phyloP scores from a whole-genome alignment of 2,113 vertebrate species.

The Symphodus melops region DNA sequence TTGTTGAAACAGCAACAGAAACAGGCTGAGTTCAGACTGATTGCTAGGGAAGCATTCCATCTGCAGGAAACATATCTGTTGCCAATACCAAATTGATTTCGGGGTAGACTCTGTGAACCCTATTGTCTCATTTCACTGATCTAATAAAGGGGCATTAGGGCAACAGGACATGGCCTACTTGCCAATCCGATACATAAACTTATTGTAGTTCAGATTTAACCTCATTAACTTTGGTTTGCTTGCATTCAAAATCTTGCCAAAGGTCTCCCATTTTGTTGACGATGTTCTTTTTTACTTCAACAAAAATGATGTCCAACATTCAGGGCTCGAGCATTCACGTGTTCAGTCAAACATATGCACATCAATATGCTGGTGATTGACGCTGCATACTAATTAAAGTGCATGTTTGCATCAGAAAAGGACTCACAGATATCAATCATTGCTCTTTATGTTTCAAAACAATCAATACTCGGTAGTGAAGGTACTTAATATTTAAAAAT shows the following conservation, averaged over 20 bases:
- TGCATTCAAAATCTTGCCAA: slow-evolving; percentile 14
- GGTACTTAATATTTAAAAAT: slow-evolving; percentile 12
- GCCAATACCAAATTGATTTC: slow-evolving; percentile 20
- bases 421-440: slow-evolving; percentile 12
- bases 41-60: not conserved
- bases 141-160: not conserved
- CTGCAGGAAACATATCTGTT: not conserved
- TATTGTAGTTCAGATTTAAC: too few relatives aligned
- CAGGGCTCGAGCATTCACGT: slow-evolving; percentile 1
- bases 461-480: slow-evolving; percentile 8
- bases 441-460: not conserved
- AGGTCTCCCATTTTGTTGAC: slow-evolving; percentile 44
- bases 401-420: slow-evolving; percentile 27
- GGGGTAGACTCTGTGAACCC: not conserved
- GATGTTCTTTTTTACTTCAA: slow-evolving; percentile 25
- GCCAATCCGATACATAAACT: too few relatives aligned
- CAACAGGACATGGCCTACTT: too few relatives aligned
- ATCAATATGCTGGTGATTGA: slow-evolving; percentile 32
- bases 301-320: slow-evolving; percentile 29
- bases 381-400: slow-evolving; percentile 47
- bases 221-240: too few relatives aligned
- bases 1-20: slow-evolving; percentile 4
- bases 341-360: slow-evolving; percentile 1
- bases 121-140: slow-evolving; percentile 30
- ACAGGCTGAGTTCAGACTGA: slow-evolving; percentile 2